These are phyloP conservation scores for Okapia johnstoni DNA, from an alignment of 2,113 vertebrate species.

Conservation along the genomic window DNA sequence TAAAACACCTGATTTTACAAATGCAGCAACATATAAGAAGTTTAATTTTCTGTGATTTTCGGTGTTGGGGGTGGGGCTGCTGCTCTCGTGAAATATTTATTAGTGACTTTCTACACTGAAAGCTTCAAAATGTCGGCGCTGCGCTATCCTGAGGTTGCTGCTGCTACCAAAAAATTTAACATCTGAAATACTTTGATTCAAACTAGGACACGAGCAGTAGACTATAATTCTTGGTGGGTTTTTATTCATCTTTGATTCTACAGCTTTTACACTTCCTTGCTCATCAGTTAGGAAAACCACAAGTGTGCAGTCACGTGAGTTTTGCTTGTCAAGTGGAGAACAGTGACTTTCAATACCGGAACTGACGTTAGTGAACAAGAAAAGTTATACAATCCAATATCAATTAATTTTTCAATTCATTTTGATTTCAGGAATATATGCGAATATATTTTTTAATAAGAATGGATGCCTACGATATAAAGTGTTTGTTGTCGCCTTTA, in stretches of 20 bases:
- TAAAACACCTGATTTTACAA: neutral
- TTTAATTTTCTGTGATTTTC: neutral
- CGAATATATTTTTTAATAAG: neutral
- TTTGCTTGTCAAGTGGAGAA: neutral
- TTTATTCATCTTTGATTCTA: slow-evolving; percentile 11
- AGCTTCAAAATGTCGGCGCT: neutral
- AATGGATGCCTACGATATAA: neutral
- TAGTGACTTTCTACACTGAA: neutral
- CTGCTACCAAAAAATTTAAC: neutral
- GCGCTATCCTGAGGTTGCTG: neutral
- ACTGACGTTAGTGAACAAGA: neutral
- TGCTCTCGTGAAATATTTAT: neutral
- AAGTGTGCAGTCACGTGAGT: neutral
- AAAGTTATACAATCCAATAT: neutral
- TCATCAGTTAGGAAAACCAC: slow-evolving; percentile 4
- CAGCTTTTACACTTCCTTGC: neutral
- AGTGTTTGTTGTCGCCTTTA: neutral
- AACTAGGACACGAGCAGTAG: neutral
- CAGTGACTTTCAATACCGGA: neutral
- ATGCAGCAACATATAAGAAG: neutral
- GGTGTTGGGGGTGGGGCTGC: neutral
- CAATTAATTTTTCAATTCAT: neutral
- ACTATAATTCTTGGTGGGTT: neutral
- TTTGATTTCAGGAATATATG: neutral
- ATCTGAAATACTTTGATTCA: neutral